Evolutionary conservation across 1,140 invertebrate genomes (phyloP).

Genomic region (Euwallacea similis): DNA sequence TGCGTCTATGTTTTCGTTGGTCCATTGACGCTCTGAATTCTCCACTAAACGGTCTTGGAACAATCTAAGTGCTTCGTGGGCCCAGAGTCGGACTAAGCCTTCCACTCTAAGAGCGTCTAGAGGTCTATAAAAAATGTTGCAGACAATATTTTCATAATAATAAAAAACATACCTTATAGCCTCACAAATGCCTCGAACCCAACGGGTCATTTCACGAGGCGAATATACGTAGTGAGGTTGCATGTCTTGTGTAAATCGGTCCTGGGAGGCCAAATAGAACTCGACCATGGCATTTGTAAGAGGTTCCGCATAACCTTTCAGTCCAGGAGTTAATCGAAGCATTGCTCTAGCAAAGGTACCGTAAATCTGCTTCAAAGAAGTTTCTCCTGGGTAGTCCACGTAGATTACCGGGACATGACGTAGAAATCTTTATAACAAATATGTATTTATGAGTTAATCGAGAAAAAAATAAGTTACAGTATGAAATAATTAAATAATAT

Average conservation of each 20-base stretch:
- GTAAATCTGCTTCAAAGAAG: conserved; percentile 97
- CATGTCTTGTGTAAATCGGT: conserved; percentile 99
- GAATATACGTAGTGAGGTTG: conserved; percentile 99
- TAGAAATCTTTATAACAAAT: conserved; percentile 64
- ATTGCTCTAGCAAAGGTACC: conserved; percentile 98
- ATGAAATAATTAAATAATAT: not conserved
- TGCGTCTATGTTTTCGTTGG: conserved; percentile 95
- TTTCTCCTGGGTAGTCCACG: conserved; percentile 98
- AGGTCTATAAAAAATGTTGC: conserved; percentile 61
- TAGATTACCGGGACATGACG: conserved; percentile 98
- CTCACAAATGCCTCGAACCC: conserved; percentile 99
- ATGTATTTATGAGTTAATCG: too few species aligned
- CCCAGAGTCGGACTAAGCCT: conserved; percentile 95
- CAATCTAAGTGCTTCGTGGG: conserved; percentile 94
- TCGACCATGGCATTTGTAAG: conserved; percentile 99
- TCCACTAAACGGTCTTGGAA: conserved; percentile 97
- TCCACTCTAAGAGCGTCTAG: conserved; percentile 89
- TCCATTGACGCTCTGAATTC: conserved; percentile 94
- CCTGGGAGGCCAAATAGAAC: conserved; percentile 96
- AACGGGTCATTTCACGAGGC: conserved; percentile 98
- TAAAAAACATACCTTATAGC: conserved; percentile 70
- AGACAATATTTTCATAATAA: not conserved
- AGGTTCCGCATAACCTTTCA: conserved; percentile 92
- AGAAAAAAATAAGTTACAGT: too few species aligned
- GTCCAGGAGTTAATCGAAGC: conserved; percentile 86